These are phyloP conservation scores for Sepioteuthis lessoniana DNA, from an alignment of 2,888 invertebrate species.

Conservation along the genomic window DNA sequence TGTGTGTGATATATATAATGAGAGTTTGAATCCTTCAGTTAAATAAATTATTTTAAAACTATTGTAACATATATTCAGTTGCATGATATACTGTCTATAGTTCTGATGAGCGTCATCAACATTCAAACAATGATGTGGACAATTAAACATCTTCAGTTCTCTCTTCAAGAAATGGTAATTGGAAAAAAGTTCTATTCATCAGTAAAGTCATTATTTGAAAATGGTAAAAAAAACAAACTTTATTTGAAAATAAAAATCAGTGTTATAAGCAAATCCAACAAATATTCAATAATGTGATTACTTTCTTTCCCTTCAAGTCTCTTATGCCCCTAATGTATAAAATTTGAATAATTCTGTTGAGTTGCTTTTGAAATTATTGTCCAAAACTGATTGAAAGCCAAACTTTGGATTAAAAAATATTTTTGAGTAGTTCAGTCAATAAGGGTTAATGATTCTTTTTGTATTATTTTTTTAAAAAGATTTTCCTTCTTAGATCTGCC, in stretches of 20 bases:
- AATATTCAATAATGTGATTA: background rate
- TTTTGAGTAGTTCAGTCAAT: background rate
- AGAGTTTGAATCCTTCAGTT: no score
- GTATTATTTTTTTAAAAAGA: background rate
- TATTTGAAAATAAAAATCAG: background rate
- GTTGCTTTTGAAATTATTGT: background rate
- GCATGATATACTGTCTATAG: no score
- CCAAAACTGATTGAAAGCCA: background rate
- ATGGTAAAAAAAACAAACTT: background rate
- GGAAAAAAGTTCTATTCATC: background rate
- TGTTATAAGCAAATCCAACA: background rate
- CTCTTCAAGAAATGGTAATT: background rate
- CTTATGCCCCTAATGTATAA: background rate
- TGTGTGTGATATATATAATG: no score
- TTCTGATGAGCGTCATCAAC: no score
- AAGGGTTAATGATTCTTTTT: background rate
- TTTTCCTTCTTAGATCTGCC: background rate
- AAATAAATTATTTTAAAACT: no score
- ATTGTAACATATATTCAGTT: no score
- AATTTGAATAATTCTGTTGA: background rate
- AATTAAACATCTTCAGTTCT: no score
- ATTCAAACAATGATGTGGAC: no score
- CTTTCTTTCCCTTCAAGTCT: background rate
- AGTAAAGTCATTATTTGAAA: background rate
- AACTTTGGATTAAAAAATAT: background rate